Base-by-base conservation (phyloP, 2,888 invertebrate species). In the Syrphus vitripennis region DNA sequence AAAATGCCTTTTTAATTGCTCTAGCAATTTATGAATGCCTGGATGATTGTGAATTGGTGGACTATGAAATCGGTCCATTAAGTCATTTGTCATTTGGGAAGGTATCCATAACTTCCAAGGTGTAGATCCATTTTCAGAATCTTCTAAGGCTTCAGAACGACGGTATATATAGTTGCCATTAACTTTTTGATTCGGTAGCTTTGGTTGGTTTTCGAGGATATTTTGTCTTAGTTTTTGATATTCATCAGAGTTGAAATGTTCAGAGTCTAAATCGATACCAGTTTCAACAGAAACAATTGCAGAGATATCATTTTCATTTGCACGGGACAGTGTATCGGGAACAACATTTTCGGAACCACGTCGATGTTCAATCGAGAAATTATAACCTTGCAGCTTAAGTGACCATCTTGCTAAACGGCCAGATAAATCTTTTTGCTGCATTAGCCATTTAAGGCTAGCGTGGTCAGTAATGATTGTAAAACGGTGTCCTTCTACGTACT, bases 321-420 rank as follows among this genome's bases (percentile, higher is more conserved):
- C 79, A 29, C 89, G 57, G 3, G 89, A 89, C 0, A 89, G 31
- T 4, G 88, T 88, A 75, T 90, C 90, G 0, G 89, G 89, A 1
- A 90, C 89, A n/a, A 88, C 65, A 69, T 90, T 87, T 0, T 81
- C 57, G 1, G 59, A 77, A 2, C 89, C 89, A 34, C 87, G 88
- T 14, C 90, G 87, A 82, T 90, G 89, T 5, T 40, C 40, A n/a
- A 78, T 70, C 6, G 74, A 53, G 71, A 77, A 26, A 84, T 80
- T 80, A 74, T 63, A 90, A 87, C 42, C 81, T 59, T 83, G 88
- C 83, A 83, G 81, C 88, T 90, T 88, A 24, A 87, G 45, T 7
- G 76, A 78, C 84, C 88, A 90, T 29, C 89, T 63, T 2, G 90
- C 89, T 34, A 90, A 69, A 29, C 89, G 75, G 5, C 89, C 90